Evolutionary conservation across 1,140 invertebrate genomes (phyloP).

Genomic region (Heliconius nattereri): DNA sequence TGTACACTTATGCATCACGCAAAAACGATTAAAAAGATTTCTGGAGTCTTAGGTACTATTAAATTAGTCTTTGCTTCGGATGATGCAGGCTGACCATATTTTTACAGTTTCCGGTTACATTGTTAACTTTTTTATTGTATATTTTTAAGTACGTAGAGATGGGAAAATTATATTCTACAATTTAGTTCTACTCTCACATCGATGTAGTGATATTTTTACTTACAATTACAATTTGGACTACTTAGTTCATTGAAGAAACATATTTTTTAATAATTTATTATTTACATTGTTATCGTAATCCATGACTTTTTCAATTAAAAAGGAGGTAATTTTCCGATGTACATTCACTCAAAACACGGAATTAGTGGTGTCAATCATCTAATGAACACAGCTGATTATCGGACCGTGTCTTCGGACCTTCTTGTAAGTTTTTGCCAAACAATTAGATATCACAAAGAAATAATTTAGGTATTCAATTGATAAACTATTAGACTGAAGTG

Average conservation of each 20-base stretch:
- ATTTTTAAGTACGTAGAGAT: too few species aligned
- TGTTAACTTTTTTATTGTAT: too few species aligned
- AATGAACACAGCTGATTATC: constrained; percentile 15
- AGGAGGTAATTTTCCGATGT: background rate
- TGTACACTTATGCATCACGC: background rate
- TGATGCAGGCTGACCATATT: background rate
- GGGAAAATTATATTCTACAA: too few species aligned
- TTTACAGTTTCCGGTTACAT: background rate
- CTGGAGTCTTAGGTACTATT: background rate
- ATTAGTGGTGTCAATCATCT: constrained; percentile 1
- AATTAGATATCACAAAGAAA: constrained; percentile 16
- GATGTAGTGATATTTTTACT: background rate
- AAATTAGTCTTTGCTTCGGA: background rate
- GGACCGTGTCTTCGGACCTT: constrained; percentile 22
- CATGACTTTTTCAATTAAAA: background rate
- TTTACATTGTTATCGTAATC: background rate
- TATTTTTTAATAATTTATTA: background rate
- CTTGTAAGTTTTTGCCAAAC: constrained; percentile 19
- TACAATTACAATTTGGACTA: background rate
- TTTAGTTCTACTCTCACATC: too few species aligned
- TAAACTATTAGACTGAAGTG: constrained; percentile 5
- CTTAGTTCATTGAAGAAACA: background rate
- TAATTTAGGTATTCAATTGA: constrained; percentile 13
- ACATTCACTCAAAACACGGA: constrained; percentile 21
- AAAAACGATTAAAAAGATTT: background rate